phyloP scores from a whole-genome alignment of 2,888 invertebrate genomes.

The Scaptomyza parva region DNA sequence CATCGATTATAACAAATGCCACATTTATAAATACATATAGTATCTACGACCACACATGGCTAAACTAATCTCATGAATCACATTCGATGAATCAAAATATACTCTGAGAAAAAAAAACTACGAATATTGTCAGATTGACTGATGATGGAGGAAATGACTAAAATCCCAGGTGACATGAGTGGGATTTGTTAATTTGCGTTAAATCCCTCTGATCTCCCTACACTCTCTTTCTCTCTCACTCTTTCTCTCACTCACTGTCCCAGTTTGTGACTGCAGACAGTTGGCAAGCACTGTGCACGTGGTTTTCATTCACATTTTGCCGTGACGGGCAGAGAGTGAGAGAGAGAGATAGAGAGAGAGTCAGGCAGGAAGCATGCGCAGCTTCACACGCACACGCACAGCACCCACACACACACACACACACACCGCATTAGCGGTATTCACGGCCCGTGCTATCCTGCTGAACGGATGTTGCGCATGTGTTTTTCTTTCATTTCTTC shows the following conservation, averaged over 20 bases:
- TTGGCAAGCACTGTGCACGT: slow-evolving; percentile 43
- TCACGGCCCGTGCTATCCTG: slow-evolving; percentile 57
- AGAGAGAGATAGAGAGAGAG: slow-evolving; percentile 14
- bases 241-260: too few relatives aligned
- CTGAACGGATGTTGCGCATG: slow-evolving; percentile 65
- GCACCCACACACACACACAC: slow-evolving; percentile 27
- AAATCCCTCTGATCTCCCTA: slow-evolving; percentile 1
- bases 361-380: slow-evolving; percentile 72
- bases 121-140: not conserved
- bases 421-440: too few relatives aligned
- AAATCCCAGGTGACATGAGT: not conserved
- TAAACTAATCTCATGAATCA: slow-evolving; percentile 5
- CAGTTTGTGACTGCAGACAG: slow-evolving; percentile 13
- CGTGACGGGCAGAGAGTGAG: slow-evolving; percentile 15
- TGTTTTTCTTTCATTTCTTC: slow-evolving; percentile 21
- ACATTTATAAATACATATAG: not conserved
- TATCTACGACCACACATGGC: not conserved
- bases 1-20: too few relatives aligned
- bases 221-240: too few relatives aligned
- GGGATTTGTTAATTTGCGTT: not conserved
- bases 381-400: slow-evolving; percentile 61
- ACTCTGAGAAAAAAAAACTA: not conserved
- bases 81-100: not conserved
- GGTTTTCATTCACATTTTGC: slow-evolving; percentile 42
- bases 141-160: slow-evolving; percentile 1